Evolutionary conservation across 2,797 vertebrate species (phyloP).

Genomic region (Hoplostethus mediterraneus): DNA sequence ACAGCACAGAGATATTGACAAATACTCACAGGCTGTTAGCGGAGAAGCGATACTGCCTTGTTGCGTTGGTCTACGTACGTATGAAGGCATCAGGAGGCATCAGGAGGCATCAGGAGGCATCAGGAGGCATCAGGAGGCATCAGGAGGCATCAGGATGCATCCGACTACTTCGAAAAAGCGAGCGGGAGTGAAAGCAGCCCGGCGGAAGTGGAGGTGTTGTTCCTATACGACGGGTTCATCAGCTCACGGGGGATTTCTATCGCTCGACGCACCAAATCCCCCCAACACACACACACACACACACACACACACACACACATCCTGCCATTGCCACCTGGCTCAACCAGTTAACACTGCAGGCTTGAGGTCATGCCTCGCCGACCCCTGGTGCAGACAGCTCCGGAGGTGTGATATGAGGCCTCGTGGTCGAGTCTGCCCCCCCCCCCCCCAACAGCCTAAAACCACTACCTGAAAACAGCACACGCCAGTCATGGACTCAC

Average conservation of each 20-base stretch:
- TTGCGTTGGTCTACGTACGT: slow-evolving; percentile 16
- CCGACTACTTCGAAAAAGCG: slow-evolving; percentile 29
- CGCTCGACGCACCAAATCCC: slow-evolving; percentile 61
- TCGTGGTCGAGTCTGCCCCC: slow-evolving; percentile 69
- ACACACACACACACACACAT: too few species aligned
- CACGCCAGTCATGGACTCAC: slow-evolving; percentile 80
- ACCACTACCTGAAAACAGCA: slow-evolving; percentile 63
- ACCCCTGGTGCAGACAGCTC: slow-evolving; percentile 75
- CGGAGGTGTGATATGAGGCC: slow-evolving; percentile 83
- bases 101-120: too few species aligned
- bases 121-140: too few species aligned
- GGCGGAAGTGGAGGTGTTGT: slow-evolving; percentile 58
- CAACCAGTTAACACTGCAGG: slow-evolving; percentile 80
- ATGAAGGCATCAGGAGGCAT: slow-evolving; percentile 36
- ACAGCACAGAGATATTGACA: slow-evolving; percentile 10
- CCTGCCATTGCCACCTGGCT: slow-evolving; percentile 78
- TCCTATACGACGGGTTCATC: slow-evolving; percentile 59
- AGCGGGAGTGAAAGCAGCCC: slow-evolving; percentile 30
- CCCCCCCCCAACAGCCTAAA: slow-evolving; percentile 58
- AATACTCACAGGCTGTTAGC: background rate
- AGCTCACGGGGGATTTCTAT: slow-evolving; percentile 62
- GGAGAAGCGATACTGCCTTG: slow-evolving; percentile 3
- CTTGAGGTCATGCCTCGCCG: slow-evolving; percentile 77
- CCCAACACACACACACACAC: too few species aligned
- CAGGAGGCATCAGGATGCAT: slow-evolving; percentile 34